phyloP scores from a whole-genome alignment of 1,140 invertebrate species.

The Tribolium madens region DNA sequence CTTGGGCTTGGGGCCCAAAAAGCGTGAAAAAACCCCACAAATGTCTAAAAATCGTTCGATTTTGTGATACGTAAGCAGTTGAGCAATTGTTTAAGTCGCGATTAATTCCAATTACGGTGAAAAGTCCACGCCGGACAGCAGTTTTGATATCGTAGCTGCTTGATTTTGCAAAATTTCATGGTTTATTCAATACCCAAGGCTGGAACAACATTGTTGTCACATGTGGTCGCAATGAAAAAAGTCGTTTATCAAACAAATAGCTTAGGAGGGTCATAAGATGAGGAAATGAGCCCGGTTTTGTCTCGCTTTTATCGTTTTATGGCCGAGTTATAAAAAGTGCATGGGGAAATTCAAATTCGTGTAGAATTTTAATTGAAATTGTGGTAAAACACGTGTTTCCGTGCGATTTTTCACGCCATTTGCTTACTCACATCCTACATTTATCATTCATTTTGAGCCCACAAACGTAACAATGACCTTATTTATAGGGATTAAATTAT shows the following conservation, averaged over 20 bases:
- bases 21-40: background rate
- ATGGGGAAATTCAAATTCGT: background rate
- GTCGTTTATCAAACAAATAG: background rate
- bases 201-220: background rate
- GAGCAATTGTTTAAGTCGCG: conserved; percentile 3
- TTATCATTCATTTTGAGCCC: background rate
- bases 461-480: too few relatives aligned
- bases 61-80: conserved; percentile 13
- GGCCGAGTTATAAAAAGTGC: background rate
- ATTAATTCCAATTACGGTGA: conserved; percentile 20
- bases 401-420: background rate
- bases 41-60: background rate
- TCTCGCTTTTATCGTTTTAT: background rate
- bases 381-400: background rate
- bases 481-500: too few relatives aligned
- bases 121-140: conserved; percentile 18
- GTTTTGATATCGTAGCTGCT: background rate
- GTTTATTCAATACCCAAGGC: background rate
- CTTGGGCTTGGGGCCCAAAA: background rate
- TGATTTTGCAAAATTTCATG: background rate
- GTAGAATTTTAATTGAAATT: background rate
- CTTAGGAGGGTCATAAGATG: conserved; percentile 4
- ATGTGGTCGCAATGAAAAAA: background rate
- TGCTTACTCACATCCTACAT: background rate
- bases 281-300: background rate